Evolutionary conservation across 2,113 vertebrate species (phyloP).

Genomic region (Junco hyemalis): DNA sequence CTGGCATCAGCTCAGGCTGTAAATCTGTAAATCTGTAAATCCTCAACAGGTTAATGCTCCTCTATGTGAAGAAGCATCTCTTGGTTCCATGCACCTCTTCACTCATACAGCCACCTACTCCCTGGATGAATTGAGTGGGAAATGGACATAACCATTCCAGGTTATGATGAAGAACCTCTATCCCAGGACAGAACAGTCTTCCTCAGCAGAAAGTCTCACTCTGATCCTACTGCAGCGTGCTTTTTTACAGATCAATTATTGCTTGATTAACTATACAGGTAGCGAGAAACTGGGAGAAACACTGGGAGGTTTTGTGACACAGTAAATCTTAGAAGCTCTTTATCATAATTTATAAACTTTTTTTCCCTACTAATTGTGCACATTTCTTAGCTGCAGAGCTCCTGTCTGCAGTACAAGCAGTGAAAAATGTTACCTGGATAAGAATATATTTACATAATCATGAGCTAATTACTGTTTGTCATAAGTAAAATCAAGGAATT

Average conservation of each 20-base stretch:
- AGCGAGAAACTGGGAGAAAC: background rate
- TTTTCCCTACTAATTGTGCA: background rate
- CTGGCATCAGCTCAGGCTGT: background rate
- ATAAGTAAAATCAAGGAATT: conserved; percentile 45
- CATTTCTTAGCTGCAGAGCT: conserved; percentile 10
- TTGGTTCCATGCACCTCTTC: background rate
- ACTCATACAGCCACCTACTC: background rate
- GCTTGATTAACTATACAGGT: background rate
- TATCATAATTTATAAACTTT: conserved; percentile 11
- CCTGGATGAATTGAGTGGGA: background rate
- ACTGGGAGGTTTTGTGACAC: background rate
- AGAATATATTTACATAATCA: conserved; percentile 51
- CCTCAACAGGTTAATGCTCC: background rate
- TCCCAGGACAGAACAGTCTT: background rate
- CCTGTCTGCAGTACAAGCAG: background rate
- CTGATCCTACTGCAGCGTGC: background rate
- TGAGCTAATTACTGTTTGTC: conserved; percentile 19
- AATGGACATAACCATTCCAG: background rate
- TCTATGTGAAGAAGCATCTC: background rate
- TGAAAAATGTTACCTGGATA: conserved; percentile 43
- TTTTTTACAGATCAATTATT: background rate
- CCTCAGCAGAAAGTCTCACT: background rate
- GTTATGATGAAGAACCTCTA: background rate
- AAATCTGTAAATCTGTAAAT: background rate
- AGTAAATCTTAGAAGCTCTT: background rate